These are phyloP conservation scores for Pygoscelis adeliae DNA, from an alignment of 2,113 vertebrate species.

Conservation along the genomic window DNA sequence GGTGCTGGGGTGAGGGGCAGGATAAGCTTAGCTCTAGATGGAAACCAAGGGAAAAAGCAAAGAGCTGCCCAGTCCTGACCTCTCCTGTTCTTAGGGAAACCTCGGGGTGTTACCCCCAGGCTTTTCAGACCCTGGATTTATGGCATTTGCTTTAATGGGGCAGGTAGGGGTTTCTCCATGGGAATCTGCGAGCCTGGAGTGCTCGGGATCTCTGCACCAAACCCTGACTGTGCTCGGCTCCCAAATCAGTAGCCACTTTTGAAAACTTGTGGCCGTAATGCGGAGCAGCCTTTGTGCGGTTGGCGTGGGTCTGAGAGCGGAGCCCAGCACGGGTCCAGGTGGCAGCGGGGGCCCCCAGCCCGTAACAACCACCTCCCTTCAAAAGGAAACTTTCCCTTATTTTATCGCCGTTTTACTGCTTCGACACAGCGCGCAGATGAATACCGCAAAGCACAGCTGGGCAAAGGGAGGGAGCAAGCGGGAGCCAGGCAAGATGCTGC, in stretches of 20 bases:
- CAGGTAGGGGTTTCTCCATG: fast-evolving
- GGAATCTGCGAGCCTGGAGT: fast-evolving
- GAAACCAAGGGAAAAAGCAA: not conserved
- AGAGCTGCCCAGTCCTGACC: not conserved
- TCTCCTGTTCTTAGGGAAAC: not conserved
- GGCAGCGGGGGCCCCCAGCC: conserved; percentile 10
- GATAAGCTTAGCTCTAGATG: not conserved
- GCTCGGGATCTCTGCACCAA: not conserved
- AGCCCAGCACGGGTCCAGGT: conserved; percentile 8
- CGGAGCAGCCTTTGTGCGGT: not conserved
- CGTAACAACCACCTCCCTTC: not conserved
- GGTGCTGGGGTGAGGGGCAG: not conserved
- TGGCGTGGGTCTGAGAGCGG: conserved; percentile 10
- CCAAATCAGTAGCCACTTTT: not conserved
- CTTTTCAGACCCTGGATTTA: not conserved
- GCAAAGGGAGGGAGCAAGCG: not conserved
- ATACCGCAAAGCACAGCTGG: not conserved
- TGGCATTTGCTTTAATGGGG: not conserved
- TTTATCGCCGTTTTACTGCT: not conserved
- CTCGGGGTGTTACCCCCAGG: fast-evolving
- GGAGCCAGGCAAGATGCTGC: not conserved
- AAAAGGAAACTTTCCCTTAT: not conserved
- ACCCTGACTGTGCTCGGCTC: not conserved
- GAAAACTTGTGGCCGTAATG: fast-evolving
- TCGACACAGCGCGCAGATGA: not conserved